Conservation (phyloP, 2,113 vertebrate genomes). For the Sebastes fasciatus region DNA sequence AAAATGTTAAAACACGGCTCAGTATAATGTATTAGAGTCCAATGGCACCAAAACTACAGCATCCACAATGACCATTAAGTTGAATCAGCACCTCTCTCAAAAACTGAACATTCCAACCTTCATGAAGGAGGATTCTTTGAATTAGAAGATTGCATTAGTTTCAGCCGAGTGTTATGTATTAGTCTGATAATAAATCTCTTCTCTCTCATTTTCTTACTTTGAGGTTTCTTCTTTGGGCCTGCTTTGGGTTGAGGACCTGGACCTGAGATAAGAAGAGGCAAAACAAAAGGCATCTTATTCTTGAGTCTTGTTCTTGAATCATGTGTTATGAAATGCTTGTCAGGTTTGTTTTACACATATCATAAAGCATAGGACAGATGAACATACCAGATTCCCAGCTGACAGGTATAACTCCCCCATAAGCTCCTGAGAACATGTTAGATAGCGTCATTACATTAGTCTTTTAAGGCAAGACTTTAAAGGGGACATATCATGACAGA, state of each 20-base stretch:
- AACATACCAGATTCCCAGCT: constrained; percentile 13
- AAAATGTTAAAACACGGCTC: not conserved
- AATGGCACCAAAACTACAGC: not conserved
- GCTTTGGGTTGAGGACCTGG: constrained; percentile 8
- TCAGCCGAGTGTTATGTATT: not conserved
- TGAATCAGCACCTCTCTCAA: not conserved
- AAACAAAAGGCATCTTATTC: not conserved
- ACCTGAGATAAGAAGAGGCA: constrained; percentile 1
- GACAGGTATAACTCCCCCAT: not conserved
- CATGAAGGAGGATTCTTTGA: not conserved
- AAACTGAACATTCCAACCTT: not conserved
- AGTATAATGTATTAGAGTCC: not conserved
- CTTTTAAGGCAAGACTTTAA: not conserved
- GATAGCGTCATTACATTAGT: not conserved
- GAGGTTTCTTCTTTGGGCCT: constrained; percentile 53
- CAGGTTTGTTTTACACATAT: not conserved
- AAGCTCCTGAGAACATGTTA: constrained; percentile 23
- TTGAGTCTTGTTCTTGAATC: not conserved
- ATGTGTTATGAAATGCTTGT: not conserved
- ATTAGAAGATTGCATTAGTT: not conserved
- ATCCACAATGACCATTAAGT: not conserved
- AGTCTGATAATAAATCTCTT: not conserved
- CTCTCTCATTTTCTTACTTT: constrained; percentile 44
- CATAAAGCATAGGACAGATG: not conserved
- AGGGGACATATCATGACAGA: too few species aligned